These are phyloP conservation scores for Oryzias woworae DNA, from an alignment of 2,113 vertebrate genomes.

Conservation along the genomic window DNA sequence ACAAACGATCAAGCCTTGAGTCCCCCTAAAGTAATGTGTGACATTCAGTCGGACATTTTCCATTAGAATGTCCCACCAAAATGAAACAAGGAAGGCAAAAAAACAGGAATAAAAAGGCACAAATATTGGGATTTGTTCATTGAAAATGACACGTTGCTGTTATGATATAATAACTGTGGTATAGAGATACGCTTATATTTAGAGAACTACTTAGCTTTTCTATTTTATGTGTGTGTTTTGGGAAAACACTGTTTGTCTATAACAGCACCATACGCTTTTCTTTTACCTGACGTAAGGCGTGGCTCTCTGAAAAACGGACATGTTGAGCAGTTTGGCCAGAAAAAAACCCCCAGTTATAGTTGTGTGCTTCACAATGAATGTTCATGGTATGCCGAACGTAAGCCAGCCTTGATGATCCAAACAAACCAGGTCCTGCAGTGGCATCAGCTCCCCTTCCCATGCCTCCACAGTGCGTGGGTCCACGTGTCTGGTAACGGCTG, in stretches of 20 bases:
- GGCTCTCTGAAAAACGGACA: no score
- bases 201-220: no score
- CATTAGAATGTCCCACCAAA: slow-evolving; percentile 8
- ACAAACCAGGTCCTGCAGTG: background rate
- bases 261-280: no score
- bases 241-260: no score
- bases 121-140: no score
- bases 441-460: slow-evolving; percentile 4
- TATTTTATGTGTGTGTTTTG: no score
- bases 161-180: no score
- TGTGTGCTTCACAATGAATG: background rate
- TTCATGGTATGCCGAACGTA: background rate
- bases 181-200: no score
- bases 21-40: background rate
- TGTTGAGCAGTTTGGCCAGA: no score
- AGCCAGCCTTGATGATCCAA: slow-evolving; percentile 9
- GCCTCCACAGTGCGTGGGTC: slow-evolving; percentile 20
- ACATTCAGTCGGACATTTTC: slow-evolving; percentile 20
- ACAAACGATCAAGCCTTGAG: slow-evolving; percentile 11
- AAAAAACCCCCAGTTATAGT: background rate
- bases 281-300: no score
- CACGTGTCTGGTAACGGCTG: slow-evolving; percentile 19
- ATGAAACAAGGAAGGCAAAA: slow-evolving; percentile 12
- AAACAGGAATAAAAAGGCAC: background rate
- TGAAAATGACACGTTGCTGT: no score